Percentiles rank a stretch among this genome's conserved stretches.
These are phyloP conservation scores for Pterocles gutturalis DNA, from an alignment of 2,113 vertebrate species.

Conservation along the genomic window DNA sequence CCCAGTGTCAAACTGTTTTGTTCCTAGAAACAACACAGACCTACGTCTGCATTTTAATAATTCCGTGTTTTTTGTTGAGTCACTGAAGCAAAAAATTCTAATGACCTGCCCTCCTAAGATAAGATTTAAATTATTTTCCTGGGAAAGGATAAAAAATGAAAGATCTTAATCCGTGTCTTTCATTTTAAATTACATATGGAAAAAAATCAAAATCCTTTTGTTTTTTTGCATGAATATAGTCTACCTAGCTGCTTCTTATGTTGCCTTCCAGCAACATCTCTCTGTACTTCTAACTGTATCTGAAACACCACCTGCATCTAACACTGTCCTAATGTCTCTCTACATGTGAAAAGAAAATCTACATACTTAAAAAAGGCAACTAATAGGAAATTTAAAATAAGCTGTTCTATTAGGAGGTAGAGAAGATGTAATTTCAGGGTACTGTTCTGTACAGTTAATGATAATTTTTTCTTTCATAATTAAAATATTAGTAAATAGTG, in stretches of 20 bases:
- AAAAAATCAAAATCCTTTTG: constrained; percentile 10
- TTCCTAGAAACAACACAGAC: constrained; percentile 2
- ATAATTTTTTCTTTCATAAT: background rate
- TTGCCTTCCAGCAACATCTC: constrained; percentile 30
- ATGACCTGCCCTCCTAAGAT: constrained; percentile 11
- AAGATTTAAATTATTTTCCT: constrained; percentile 59
- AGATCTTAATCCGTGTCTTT: constrained; percentile 47
- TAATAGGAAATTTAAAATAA: constrained; percentile 8
- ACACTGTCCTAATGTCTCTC: background rate
- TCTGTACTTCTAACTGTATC: background rate
- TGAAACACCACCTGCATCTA: background rate
- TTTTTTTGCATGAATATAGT: constrained; percentile 27
- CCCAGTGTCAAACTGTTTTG: background rate
- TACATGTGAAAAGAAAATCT: background rate
- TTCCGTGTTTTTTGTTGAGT: background rate
- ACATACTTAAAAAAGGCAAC: background rate
- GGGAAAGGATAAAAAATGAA: constrained; percentile 38
- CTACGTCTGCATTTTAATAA: background rate
- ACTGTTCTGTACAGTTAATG: background rate
- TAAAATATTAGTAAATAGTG: background rate
- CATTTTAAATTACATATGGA: constrained; percentile 47
- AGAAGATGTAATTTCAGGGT: background rate
- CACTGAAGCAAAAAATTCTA: constrained; percentile 36
- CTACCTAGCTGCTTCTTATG: background rate
- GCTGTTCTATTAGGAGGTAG: background rate